Base-by-base conservation (phyloP, 2,797 vertebrate species). In the Labroides dimidiatus region DNA sequence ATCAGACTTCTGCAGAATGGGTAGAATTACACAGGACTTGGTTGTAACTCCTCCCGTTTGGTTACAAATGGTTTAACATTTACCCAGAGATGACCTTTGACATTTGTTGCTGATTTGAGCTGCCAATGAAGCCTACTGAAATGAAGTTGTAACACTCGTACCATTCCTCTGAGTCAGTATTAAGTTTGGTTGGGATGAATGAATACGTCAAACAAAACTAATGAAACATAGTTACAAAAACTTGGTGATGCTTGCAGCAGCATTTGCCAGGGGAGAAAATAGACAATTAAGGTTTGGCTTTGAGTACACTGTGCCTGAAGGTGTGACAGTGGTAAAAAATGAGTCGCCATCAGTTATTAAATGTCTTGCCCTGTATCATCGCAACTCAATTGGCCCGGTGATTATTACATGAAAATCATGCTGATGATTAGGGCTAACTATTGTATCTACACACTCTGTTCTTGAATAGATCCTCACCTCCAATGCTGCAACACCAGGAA, bases 401-500 rank as follows among this genome's bases (percentile, higher is more conserved):
- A 84, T 88, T 87, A 88, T 82, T 64, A 81, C 69, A 82, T 50
- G 50, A 58, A 49, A 87, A 83, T 78, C 73, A 39, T 24, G 30
- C 47, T 80, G 78, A 85, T 86, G 71, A 89, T 85, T 79, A 75
- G 84, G 33, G 71, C 69, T 50, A 62, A 83, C 61, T 72, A 78
- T 79, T 82, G 78, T 67, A 82, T 83, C 77, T 73, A 63, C 67
- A 75, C 65, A 45, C 62, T 61, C 67, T 84, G 52, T 56, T 84
- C 69, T 66, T 77, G 66, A 86, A 81, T 60, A 62, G 84, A 84
- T 67, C 72, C 67, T 83, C 84, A 77, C 85, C 80, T 85, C 86
- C 84, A 77, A 75, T 83, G 86, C 85, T 81, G 81, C 78, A 83
- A 82, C 77, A 78, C 73, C 75, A 81, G 82, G 45, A 64, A 81